Base-by-base conservation (phyloP, 2,888 invertebrate species). In the Vesta saturnalis region DNA sequence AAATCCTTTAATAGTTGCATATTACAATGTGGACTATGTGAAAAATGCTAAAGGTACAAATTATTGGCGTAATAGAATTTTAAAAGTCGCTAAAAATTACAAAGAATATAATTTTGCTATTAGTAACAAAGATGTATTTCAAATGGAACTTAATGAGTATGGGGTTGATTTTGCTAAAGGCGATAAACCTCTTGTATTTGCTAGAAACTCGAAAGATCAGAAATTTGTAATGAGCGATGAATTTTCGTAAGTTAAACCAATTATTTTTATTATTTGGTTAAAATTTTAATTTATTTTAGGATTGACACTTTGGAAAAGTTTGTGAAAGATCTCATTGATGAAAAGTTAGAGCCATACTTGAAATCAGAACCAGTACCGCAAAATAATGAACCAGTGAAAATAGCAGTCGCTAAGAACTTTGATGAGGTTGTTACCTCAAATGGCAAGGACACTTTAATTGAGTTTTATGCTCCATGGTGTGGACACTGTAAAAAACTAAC, bases 391-490 rank as follows among this genome's bases (percentile, higher is more conserved):
- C 91, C 92, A 8, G 95, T 96, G 0, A 94, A 91, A 79, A 91
- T 96, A 43, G 96, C 95, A 1, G 99, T 99, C 6, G 99, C 93
- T 72, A 96, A 96, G 86, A 99, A 98, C 88, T 99, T 99, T 85
- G 94, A 97, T 81, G 94, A 98, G 64, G 87, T 97, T 64, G 96
- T 99, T 0, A 91, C 90, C 1, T 93, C 99, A 82, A 93, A 94
- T 77, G 93, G 88, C 30, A 93, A 96, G 81, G 99, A 99, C 83
- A 95, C 95, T 1, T 88, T 99, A 49, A 89, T 99, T 75, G 99
- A 99, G 86, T 99, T 99, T 87, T 99, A 99, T 85, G 99, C 99
- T 35, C 98, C 98, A 0, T 99, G 98, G 98, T 97, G 97, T 83
- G 98, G 99, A 75, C 99, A 99, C 82, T 99, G 99, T 87, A 99